These are phyloP conservation scores for Pantherophis alleghaniensis DNA, from an alignment of 2,797 vertebrate genomes.

Conservation along the genomic window DNA sequence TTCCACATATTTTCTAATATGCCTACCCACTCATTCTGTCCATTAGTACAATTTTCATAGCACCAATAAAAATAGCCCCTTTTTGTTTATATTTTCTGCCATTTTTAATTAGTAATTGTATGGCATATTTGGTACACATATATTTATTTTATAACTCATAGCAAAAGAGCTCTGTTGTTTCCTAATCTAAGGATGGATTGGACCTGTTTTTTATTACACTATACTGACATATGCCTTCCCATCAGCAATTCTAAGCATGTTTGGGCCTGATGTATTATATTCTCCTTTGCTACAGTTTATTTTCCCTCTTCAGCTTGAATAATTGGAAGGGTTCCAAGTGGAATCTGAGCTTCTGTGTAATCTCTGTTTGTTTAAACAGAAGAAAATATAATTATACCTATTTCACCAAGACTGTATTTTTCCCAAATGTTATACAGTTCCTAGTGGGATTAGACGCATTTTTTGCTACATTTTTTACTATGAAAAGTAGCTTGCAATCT, in stretches of 20 bases:
- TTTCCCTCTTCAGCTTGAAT: background rate
- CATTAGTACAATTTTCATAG: slow-evolving; percentile 3
- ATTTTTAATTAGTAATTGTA: slow-evolving; percentile 48
- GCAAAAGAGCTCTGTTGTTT: slow-evolving; percentile 10
- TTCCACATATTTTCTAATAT: background rate
- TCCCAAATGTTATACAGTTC: background rate
- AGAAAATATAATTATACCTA: background rate
- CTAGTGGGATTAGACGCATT: background rate
- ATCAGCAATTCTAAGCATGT: background rate
- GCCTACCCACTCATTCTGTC: background rate
- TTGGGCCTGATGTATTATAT: background rate
- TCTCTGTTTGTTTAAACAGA: slow-evolving; percentile 6
- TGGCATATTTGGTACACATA: slow-evolving; percentile 48
- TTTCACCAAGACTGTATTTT: background rate
- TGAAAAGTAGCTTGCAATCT: background rate
- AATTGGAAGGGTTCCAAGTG: background rate
- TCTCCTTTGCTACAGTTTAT: background rate
- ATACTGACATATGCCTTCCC: background rate
- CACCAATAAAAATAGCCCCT: slow-evolving; percentile 3
- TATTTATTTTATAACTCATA: slow-evolving; percentile 46
- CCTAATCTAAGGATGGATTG: background rate
- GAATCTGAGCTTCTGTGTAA: background rate
- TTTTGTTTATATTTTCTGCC: slow-evolving; percentile 29
- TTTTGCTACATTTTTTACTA: background rate
- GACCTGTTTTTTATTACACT: slow-evolving; percentile 14